Evolutionary conservation across 2,797 vertebrate species (phyloP).

Genomic region (Melanotaenia parkinsoni): DNA sequence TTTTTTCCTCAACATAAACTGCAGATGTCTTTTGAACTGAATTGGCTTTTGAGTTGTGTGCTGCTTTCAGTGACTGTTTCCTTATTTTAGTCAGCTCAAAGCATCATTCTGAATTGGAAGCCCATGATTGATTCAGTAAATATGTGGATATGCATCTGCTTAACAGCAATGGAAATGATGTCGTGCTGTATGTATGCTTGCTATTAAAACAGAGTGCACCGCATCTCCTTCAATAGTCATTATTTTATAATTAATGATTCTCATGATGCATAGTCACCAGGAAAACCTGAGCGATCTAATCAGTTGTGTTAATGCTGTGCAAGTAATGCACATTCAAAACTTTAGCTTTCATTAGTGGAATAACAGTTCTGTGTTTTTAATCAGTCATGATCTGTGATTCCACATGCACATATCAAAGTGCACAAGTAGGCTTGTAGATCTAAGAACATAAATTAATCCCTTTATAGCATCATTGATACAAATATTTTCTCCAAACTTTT

Average conservation of each 20-base stretch:
- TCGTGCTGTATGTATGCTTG: conserved; percentile 54
- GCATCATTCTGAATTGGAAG: conserved; percentile 29
- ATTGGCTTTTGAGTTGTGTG: conserved; percentile 24
- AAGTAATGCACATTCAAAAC: not conserved
- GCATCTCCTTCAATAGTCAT: conserved; percentile 45
- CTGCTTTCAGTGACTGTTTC: conserved; percentile 33
- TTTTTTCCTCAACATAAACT: conserved; percentile 18
- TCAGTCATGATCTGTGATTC: not conserved
- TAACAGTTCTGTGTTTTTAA: not conserved
- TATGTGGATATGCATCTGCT: conserved; percentile 48
- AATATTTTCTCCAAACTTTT: not conserved
- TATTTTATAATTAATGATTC: conserved; percentile 27
- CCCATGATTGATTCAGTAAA: conserved; percentile 33
- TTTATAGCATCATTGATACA: not conserved
- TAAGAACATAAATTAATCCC: not conserved
- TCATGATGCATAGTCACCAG: not conserved
- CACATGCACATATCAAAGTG: conserved; percentile 1
- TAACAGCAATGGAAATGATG: conserved; percentile 53
- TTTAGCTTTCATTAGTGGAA: not conserved
- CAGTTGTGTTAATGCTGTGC: not conserved
- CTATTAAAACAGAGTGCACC: conserved; percentile 56
- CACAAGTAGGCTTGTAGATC: not conserved
- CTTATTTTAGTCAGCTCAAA: conserved; percentile 36
- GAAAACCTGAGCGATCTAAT: not conserved
- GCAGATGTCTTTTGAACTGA: conserved; percentile 29